Evolutionary conservation across 2,888 invertebrate genomes (phyloP), one percentile per base, ranked within the genome.

Genomic region (Oligia latruncula): DNA sequence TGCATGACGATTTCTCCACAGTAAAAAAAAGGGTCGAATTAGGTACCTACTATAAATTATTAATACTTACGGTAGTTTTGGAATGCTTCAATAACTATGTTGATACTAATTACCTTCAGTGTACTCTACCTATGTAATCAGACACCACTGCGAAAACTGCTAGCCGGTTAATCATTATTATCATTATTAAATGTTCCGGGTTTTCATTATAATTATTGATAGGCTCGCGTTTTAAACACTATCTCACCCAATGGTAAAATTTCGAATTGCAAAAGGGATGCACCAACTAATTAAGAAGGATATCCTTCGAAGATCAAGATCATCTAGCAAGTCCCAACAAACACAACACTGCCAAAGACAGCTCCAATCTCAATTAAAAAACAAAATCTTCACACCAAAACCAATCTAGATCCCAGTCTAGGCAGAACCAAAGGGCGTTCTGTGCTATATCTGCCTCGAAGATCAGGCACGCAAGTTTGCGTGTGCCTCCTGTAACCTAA

Each of bases 401-500:
- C 74, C 74, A 83, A 89, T 89, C 88, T 85, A 88, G 89, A 89
- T 88, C 67, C 79, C 43, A 77, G 85, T 71, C 66, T 81, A 84
- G 79, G 84, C 84, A 87, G 83, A 88, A 88, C 82, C 70, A 70
- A 81, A 82, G 86, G 83, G 77, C 85, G 85, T 83, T 62, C 71
- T 82, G 73, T 76, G 85, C 74, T 85, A 90, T 91, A 91, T 91
- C 91, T 91, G 80, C 80, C 29, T 55, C 70, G 72, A 72, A 85
- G 88, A 92, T 92, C 92, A 80, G 86, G 85, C 94, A 94, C 94
- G 94, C 94, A 80, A 94, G 85, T 76, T 94, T 82, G 94, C 94
- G 94, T 94, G 94, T 90, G 73, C 85, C 87, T 88, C 86, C 85
- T 84, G 84, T 89, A 85, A 88, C 90, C 90, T 92, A 91, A 91